Base-by-base conservation (phyloP, 2,113 vertebrate species). In the zebrafish (Danio rerio) region DNA sequence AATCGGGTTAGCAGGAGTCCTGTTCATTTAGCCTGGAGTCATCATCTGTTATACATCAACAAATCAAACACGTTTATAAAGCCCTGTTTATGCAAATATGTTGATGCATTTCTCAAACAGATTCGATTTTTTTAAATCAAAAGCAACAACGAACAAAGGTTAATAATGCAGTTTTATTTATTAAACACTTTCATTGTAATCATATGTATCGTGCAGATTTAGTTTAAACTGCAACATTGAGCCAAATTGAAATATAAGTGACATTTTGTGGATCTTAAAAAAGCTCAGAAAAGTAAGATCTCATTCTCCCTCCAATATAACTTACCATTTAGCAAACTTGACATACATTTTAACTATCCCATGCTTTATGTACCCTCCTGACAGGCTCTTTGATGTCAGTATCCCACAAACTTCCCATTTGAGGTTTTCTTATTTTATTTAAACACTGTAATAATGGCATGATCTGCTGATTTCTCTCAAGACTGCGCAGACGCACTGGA, bases 1-100 rank as follows among this genome's bases (percentile, higher is more conserved):
- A 55, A 72, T 31, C 50, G 31, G 16, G 31, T 43, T 74, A 56
- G 53, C 71, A 12, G 31, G 9, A 45, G 43, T 47, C 16, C 16
- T 69, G 65, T 69, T 43, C 16, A 43, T 56, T 74, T 74, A 74
- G 71, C 31, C 40, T 74, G 9, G 21, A 16, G 5, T 53, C 6
- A 40, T 12, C 6, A 10, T 53, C 31, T 9, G 15, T 9, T 55
- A 20, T 11, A 40, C 7, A 40, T 42, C 65, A 45, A 49, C 10
- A 20, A 49, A 69, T 61, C 9, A 61, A 61, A 21, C 65, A 21
- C 65, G 16, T 21, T 40, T 43, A 47, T 63, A 15, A 18, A 20
- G 5, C 11, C n/a, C 47, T 56, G 31, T 58, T 74, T 56, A 6
- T 43, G 52, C 10, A 73, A n/a, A 43, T 15, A 4, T 10, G 53